These are phyloP conservation scores for Drosophila nasuta DNA, from an alignment of 1,140 invertebrate species.

Conservation along the genomic window DNA sequence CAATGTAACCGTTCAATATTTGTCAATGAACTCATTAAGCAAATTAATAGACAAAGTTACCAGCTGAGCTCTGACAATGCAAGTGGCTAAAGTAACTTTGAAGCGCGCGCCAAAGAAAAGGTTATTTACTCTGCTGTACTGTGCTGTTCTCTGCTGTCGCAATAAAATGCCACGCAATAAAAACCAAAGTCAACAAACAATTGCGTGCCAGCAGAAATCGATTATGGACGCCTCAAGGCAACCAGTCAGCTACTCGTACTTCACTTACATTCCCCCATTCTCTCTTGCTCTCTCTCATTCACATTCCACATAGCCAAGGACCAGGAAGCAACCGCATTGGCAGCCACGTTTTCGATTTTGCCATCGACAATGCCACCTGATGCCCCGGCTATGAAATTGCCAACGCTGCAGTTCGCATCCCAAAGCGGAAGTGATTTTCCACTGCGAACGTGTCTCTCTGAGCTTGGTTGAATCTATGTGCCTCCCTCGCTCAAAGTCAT, in stretches of 20 bases:
- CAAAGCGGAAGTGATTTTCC: slow-evolving; percentile 79
- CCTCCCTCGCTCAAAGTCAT: neutral
- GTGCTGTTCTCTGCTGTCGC: slow-evolving; percentile 42
- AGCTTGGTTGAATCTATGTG: slow-evolving; percentile 28
- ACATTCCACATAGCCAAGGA: neutral
- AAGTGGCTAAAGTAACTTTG: neutral
- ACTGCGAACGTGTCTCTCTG: slow-evolving; percentile 44
- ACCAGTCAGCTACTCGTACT: neutral
- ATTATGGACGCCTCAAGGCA: slow-evolving; percentile 47
- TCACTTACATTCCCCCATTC: neutral
- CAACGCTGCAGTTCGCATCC: slow-evolving; percentile 64
- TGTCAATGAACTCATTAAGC: slow-evolving; percentile 82
- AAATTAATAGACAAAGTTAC: slow-evolving; percentile 83
- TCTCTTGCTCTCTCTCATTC: neutral
- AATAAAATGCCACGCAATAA: slow-evolving; percentile 82
- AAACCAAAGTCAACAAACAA: slow-evolving; percentile 84
- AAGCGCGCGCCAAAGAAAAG: neutral
- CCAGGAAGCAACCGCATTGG: slow-evolving; percentile 18
- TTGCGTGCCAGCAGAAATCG: slow-evolving; percentile 55
- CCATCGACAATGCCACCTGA: slow-evolving; percentile 55
- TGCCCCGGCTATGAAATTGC: slow-evolving; percentile 62
- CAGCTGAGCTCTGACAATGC: slow-evolving; percentile 67
- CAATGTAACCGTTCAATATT: slow-evolving; percentile 71
- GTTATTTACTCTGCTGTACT: slow-evolving; percentile 21
- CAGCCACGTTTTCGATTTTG: slow-evolving; percentile 77